These are phyloP conservation scores for Meloidogyne chitwoodi DNA, from an alignment of 1,140 invertebrate genomes.

Conservation along the genomic window DNA sequence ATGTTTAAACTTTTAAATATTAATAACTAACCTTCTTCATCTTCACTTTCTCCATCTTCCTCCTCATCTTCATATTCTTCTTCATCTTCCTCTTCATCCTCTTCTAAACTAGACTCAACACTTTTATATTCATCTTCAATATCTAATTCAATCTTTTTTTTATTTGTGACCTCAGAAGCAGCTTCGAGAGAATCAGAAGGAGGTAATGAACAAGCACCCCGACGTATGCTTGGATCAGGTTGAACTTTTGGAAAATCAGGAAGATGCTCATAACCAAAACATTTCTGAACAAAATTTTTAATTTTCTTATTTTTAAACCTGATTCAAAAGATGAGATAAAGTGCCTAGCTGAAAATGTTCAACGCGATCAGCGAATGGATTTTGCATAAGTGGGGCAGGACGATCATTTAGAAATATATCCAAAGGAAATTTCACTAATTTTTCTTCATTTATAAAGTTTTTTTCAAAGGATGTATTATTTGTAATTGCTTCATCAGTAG, in stretches of 20 bases:
- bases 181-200: constrained; percentile 59
- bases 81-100: constrained; percentile 58
- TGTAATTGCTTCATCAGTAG: neutral
- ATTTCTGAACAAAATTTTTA: constrained; percentile 62
- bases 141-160: constrained; percentile 43
- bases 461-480: neutral
- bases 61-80: constrained; percentile 46
- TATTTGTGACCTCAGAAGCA: constrained; percentile 41
- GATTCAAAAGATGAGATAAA: constrained; percentile 87
- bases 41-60: constrained; percentile 41
- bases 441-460: neutral
- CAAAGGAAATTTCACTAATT: constrained; percentile 41
- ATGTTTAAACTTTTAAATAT: no score
- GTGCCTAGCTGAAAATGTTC: constrained; percentile 87
- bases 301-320: neutral
- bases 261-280: constrained; percentile 80
- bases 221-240: constrained; percentile 69
- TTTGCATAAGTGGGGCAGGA: constrained; percentile 78
- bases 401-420: constrained; percentile 82
- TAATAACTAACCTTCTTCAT: constrained; percentile 29
- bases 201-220: constrained; percentile 54
- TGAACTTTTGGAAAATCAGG: constrained; percentile 76
- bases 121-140: constrained; percentile 26
- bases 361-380: constrained; percentile 66
- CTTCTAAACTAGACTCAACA: constrained; percentile 37